Evolutionary conservation across 2,113 vertebrate genomes (phyloP).

Genomic region (Chaenocephalus aceratus): DNA sequence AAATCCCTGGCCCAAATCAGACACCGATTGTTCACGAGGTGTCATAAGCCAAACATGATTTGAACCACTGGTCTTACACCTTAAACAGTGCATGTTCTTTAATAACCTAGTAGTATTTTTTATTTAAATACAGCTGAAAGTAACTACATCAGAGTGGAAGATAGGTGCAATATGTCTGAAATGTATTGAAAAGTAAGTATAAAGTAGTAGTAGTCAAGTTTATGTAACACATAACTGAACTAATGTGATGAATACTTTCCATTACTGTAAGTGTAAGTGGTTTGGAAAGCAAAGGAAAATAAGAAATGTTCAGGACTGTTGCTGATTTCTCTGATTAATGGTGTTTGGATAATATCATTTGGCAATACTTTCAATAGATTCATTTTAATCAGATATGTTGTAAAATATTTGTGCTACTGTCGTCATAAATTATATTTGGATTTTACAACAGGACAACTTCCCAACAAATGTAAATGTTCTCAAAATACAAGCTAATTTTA

Average conservation of each 20-base stretch:
- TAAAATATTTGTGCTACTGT: neutral
- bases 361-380: neutral
- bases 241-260: neutral
- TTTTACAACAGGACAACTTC: neutral
- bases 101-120: neutral
- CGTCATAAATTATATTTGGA: neutral
- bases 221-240: neutral
- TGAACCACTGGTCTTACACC: neutral
- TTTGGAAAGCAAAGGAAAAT: neutral
- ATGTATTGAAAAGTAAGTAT: too few species aligned
- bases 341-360: neutral
- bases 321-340: neutral
- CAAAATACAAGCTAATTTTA: neutral
- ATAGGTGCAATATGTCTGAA: neutral
- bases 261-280: neutral
- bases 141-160: neutral
- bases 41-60: neutral
- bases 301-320: neutral
- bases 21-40: neutral
- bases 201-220: too few species aligned
- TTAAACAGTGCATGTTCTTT: neutral
- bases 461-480: neutral
- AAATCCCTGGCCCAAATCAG: neutral
- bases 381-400: neutral
- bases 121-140: neutral